Percentiles rank a stretch among this genome's conserved stretches.
Conservation (phyloP, 2,797 vertebrate genomes). For the Mormyrus hasselquistii region DNA sequence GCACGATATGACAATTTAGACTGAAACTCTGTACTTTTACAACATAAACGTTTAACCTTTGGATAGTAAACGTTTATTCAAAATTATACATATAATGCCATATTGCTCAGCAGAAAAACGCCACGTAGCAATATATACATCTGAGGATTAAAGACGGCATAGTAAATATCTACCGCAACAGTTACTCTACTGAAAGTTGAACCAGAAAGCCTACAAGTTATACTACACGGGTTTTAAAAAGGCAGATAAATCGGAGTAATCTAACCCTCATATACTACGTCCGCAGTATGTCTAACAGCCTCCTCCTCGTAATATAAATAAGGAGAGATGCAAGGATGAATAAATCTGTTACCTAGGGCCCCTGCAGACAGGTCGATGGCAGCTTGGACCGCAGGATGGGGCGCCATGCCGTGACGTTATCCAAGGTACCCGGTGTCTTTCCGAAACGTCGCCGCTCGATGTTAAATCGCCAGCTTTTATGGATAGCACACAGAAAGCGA, state of each 20-base stretch:
- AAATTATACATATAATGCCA: not conserved
- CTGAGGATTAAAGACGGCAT: not conserved
- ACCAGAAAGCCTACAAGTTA: not conserved
- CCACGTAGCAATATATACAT: not conserved
- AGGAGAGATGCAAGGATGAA: not conserved
- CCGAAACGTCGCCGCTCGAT: not conserved
- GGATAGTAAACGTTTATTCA: not conserved
- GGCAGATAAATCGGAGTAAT: not conserved
- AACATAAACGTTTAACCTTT: not conserved
- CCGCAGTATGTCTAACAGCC: not conserved
- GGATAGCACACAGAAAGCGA: not conserved
- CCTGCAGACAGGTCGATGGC: slow-evolving; percentile 89
- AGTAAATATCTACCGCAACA: not conserved
- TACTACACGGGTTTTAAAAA: not conserved
- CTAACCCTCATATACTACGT: not conserved
- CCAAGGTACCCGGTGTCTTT: not conserved
- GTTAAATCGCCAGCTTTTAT: not conserved
- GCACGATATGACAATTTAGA: not conserved
- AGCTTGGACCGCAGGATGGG: slow-evolving; percentile 82
- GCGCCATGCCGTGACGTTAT: slow-evolving; percentile 61
- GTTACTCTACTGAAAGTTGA: not conserved
- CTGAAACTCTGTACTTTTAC: not conserved
- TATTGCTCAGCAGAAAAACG: not conserved
- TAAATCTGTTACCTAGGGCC: slow-evolving; percentile 77
- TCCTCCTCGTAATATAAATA: not conserved